Conservation (phyloP, 2,888 invertebrate genomes). For the Limnephilus marmoratus region DNA sequence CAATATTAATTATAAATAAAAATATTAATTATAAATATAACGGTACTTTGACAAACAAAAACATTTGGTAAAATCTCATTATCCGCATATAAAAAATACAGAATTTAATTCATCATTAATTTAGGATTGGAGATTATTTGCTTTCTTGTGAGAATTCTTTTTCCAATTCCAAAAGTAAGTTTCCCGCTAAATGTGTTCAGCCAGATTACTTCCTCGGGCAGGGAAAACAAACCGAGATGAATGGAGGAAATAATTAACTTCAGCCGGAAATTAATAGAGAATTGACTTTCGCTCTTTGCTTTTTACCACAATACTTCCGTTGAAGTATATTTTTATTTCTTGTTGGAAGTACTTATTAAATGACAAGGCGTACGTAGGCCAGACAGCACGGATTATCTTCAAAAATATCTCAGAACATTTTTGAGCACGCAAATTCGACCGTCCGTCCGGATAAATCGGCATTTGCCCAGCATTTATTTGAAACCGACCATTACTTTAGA, state of each 20-base stretch:
- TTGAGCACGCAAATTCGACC: too few species aligned
- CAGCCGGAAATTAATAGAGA: background rate
- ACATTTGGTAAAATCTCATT: background rate
- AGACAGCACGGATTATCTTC: too few species aligned
- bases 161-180: background rate
- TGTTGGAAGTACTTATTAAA: background rate
- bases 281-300: background rate
- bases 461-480: too few species aligned
- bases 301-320: background rate
- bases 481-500: too few species aligned
- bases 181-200: background rate
- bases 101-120: background rate
- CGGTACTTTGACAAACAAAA: background rate
- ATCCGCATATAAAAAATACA: background rate
- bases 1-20: background rate
- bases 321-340: background rate
- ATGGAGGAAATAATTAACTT: background rate
- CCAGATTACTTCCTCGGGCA: background rate
- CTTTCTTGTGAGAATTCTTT: background rate
- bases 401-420: too few species aligned
- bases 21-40: background rate
- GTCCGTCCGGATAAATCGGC: too few species aligned
- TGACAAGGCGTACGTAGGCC: background rate
- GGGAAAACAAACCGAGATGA: background rate
- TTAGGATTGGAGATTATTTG: background rate